Base-by-base conservation (phyloP, 2,113 vertebrate species). In the Nycticebus coucang region DNA sequence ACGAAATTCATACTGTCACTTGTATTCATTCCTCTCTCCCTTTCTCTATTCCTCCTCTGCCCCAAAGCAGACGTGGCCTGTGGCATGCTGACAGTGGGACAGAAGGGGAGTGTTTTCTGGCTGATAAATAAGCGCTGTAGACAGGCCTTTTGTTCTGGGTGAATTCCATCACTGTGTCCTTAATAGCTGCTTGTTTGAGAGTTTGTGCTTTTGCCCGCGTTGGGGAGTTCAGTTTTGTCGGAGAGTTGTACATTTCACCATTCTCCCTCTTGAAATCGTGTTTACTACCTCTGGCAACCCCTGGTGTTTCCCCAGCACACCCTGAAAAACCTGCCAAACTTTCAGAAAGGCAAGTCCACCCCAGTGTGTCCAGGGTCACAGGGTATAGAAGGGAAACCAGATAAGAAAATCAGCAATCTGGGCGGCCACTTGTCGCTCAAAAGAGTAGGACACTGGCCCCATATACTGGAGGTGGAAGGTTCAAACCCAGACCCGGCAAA, bases 101-200 rank as follows among this genome's bases (percentile, higher is more conserved):
- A 89, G 97, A 97, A 93, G 78, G 96, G 90, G 97, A 96, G 92
- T 97, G 98, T 98, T 98, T 98, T 95, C 24, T 9, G 84, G 90
- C 92, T 0, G 94, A 97, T 97, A 97, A 97, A 96, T 94, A 96
- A 94, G 89, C 69, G 97, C 97, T 94, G 0, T 6, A 6, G 95
- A 96, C 1, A 3, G 74, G 93, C 90, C 97, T 98, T 98, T 98
- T 98, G 97, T 98, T 96, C 93, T 66, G 22, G 82, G 93, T 84
- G 97, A 98, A 97, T 97, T 97, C 96, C 64, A 9, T 90, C 96
- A 97, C 82, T 83, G 0, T 0, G 5, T 93, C 94, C 86, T 93
- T n/a, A 1, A 98, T 97, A 97, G 97, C 97, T 89, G 96, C 96
- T 98, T 97, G 87, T 87, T 94, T 98, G 97, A 97, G 97, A 97